Evolutionary conservation across 64 coral and sea anemone species (phyloP).

Genomic region (Exaiptasia diaphana): DNA sequence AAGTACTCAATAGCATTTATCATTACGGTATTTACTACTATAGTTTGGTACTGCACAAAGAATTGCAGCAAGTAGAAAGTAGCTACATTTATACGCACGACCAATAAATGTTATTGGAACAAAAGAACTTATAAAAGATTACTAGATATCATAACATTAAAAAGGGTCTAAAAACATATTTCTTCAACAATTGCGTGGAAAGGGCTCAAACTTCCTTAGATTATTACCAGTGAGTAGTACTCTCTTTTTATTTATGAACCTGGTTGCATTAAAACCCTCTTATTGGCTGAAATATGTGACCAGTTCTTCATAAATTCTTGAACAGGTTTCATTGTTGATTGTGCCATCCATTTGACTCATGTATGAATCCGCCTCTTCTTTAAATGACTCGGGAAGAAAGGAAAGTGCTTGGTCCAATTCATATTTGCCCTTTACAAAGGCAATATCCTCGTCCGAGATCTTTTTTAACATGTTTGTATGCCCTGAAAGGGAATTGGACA

Average conservation of each 20-base stretch:
- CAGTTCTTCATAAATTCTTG: slow-evolving; percentile 10
- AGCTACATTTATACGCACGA: too few species aligned
- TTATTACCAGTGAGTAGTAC: too few species aligned
- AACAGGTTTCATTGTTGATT: not conserved
- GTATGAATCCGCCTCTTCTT: slow-evolving; percentile 34
- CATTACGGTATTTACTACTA: too few species aligned
- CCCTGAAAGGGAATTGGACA: not conserved
- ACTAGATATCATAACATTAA: not conserved
- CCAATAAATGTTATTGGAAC: too few species aligned
- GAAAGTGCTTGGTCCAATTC: slow-evolving; percentile 19
- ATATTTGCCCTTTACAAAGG: slow-evolving; percentile 41
- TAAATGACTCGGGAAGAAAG: slow-evolving; percentile 35
- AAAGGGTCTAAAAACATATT: not conserved
- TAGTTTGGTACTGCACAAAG: too few species aligned
- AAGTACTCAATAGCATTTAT: too few species aligned
- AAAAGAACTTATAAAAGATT: too few species aligned
- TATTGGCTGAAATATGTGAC: slow-evolving; percentile 19
- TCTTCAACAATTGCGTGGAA: too few species aligned
- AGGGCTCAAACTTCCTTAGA: too few species aligned
- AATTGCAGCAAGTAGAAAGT: too few species aligned
- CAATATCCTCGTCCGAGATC: slow-evolving; percentile 5
- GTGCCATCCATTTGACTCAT: not conserved
- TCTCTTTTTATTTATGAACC: not conserved
- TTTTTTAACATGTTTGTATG: slow-evolving; percentile 17
- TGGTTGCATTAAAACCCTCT: not conserved